These are phyloP conservation scores for Pterostichus madidus DNA, from an alignment of 2,888 invertebrate species.

Conservation along the genomic window DNA sequence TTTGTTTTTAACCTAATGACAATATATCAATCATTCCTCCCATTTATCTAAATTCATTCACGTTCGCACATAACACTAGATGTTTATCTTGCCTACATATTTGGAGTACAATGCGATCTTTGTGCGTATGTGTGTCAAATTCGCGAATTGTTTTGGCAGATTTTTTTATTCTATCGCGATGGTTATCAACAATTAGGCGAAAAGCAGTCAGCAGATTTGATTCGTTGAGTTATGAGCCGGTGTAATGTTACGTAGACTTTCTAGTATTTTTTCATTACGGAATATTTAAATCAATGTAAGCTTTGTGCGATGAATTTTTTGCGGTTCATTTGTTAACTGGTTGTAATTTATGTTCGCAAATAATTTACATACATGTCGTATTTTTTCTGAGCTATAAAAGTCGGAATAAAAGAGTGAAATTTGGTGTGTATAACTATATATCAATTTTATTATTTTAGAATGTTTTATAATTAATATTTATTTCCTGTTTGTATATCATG, in stretches of 20 bases:
- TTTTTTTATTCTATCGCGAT: slow-evolving; percentile 45
- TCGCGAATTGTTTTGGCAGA: slow-evolving; percentile 35
- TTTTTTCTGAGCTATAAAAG: slow-evolving; percentile 45
- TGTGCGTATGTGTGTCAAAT: slow-evolving; percentile 55
- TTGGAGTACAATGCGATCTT: slow-evolving; percentile 53
- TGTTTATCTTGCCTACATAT: slow-evolving; percentile 52
- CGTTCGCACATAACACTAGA: slow-evolving; percentile 47
- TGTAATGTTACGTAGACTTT: slow-evolving; percentile 48
- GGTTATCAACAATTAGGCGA: slow-evolving; percentile 56
- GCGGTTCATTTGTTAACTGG: slow-evolving; percentile 39
- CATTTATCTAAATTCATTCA: slow-evolving; percentile 38
- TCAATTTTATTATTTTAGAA: slow-evolving; percentile 54
- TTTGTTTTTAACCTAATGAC: slow-evolving; percentile 34
- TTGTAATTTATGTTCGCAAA: slow-evolving; percentile 58
- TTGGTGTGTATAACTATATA: slow-evolving; percentile 46
- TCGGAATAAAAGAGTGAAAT: slow-evolving; percentile 55
- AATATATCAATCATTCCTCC: slow-evolving; percentile 39
- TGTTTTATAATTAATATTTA: slow-evolving; percentile 45
- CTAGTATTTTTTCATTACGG: slow-evolving; percentile 39
- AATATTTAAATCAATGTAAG: slow-evolving; percentile 51
- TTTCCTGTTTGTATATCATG: slow-evolving; percentile 42
- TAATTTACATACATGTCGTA: slow-evolving; percentile 45
- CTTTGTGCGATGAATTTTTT: slow-evolving; percentile 43
- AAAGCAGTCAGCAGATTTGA: slow-evolving; percentile 52
- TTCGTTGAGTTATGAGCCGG: slow-evolving; percentile 48